phyloP scores from a whole-genome alignment of 2,888 invertebrate species.

The Ochropacha duplaris region DNA sequence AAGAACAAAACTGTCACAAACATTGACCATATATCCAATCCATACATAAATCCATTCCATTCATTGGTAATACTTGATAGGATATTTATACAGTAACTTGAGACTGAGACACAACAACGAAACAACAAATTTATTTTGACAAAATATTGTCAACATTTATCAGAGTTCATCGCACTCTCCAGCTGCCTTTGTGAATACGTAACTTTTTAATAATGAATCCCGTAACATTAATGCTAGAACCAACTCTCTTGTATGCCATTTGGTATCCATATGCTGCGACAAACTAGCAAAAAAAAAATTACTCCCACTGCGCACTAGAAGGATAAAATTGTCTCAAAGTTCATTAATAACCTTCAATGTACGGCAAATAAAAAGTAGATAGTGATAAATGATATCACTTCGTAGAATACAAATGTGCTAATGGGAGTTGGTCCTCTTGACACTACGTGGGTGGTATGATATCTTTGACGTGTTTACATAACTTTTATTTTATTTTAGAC shows the following conservation, averaged over 20 bases:
- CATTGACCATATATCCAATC: no score
- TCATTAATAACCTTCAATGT: slow-evolving; percentile 1
- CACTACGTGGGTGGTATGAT: slow-evolving; percentile 1
- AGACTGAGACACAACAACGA: neutral
- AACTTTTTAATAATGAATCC: neutral
- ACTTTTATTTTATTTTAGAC: no score
- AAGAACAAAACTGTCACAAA: no score
- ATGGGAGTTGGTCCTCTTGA: slow-evolving; percentile 8
- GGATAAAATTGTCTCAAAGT: neutral
- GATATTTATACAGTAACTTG: neutral
- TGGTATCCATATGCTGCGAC: neutral
- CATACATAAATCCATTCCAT: neutral
- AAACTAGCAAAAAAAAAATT: neutral
- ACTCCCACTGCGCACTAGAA: neutral
- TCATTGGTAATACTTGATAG: neutral
- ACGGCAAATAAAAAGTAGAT: slow-evolving; percentile 2
- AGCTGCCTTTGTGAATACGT: neutral
- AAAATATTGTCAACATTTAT: neutral
- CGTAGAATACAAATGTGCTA: slow-evolving; percentile 15
- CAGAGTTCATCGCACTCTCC: neutral
- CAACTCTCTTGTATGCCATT: neutral
- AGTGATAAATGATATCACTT: slow-evolving; percentile 12
- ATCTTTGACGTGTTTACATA: neutral
- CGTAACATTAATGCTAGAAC: neutral
- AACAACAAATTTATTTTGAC: neutral